Conservation (phyloP, 2,888 invertebrate species). For the Lucinisca nassula region DNA sequence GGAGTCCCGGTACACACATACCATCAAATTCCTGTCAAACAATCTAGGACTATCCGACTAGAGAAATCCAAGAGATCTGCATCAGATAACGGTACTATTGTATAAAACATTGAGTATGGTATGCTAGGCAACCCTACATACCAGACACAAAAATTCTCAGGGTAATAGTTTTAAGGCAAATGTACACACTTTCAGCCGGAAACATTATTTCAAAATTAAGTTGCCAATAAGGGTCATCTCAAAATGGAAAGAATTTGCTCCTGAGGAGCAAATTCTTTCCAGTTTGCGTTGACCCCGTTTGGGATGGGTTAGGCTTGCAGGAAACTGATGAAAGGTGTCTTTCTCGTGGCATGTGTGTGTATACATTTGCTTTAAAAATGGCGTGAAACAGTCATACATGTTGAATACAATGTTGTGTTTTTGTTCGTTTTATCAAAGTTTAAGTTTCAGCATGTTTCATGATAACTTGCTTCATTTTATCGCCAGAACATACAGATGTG, state of each 20-base stretch:
- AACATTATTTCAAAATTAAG: no score
- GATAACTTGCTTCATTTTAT: conserved; percentile 5
- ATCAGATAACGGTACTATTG: conserved; percentile 82
- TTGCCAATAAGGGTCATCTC: no score
- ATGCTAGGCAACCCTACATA: not conserved
- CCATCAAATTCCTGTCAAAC: conserved; percentile 82
- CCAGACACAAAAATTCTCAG: not conserved
- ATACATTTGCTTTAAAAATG: no score
- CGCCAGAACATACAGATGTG: not conserved
- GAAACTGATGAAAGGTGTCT: no score
- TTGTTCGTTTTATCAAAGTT: not conserved
- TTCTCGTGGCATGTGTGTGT: no score
- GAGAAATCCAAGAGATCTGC: conserved; percentile 82
- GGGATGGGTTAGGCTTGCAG: no score
- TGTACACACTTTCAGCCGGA: no score
- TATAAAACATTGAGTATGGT: conserved; percentile 66
- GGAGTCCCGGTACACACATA: conserved; percentile 80
- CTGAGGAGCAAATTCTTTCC: no score
- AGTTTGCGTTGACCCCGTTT: no score
- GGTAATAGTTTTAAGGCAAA: not conserved
- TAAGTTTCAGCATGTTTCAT: conserved; percentile 3
- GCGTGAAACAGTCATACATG: conserved; percentile 1
- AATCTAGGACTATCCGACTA: conserved; percentile 77
- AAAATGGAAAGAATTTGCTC: no score
- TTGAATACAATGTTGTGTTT: not conserved